phyloP scores from a whole-genome alignment of 2,888 invertebrate genomes.

The Prosapia bicincta region DNA sequence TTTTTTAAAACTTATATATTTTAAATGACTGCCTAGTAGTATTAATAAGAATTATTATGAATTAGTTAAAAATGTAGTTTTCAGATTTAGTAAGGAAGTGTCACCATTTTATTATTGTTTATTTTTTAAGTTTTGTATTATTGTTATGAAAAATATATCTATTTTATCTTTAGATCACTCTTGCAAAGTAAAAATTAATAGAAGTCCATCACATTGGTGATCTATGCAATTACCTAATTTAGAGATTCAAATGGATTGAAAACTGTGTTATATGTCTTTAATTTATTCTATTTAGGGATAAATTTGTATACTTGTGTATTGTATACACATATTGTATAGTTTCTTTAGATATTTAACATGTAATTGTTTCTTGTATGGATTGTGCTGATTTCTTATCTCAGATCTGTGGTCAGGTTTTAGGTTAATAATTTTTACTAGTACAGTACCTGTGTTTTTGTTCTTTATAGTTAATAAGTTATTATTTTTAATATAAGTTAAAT shows the following conservation, averaged over 20 bases:
- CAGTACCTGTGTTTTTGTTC: background rate
- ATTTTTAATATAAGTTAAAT: background rate
- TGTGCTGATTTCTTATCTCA: background rate
- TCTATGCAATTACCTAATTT: background rate
- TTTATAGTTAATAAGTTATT: background rate
- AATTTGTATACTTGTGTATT: background rate
- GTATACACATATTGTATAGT: background rate
- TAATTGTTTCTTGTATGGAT: background rate
- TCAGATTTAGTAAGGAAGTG: too few species aligned
- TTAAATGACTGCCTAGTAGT: too few species aligned
- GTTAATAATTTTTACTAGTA: background rate
- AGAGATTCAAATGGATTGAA: background rate
- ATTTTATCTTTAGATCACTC: too few species aligned
- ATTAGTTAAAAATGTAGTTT: too few species aligned
- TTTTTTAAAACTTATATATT: too few species aligned
- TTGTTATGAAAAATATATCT: too few species aligned
- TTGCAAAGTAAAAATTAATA: too few species aligned
- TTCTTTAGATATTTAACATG: background rate
- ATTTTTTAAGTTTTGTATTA: too few species aligned
- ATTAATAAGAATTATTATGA: too few species aligned
- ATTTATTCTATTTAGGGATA: background rate
- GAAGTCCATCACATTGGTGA: background rate
- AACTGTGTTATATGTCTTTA: background rate
- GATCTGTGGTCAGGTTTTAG: background rate
- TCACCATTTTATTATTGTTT: too few species aligned